phyloP scores from a whole-genome alignment of 1,140 invertebrate species.

The Rhyzopertha dominica region DNA sequence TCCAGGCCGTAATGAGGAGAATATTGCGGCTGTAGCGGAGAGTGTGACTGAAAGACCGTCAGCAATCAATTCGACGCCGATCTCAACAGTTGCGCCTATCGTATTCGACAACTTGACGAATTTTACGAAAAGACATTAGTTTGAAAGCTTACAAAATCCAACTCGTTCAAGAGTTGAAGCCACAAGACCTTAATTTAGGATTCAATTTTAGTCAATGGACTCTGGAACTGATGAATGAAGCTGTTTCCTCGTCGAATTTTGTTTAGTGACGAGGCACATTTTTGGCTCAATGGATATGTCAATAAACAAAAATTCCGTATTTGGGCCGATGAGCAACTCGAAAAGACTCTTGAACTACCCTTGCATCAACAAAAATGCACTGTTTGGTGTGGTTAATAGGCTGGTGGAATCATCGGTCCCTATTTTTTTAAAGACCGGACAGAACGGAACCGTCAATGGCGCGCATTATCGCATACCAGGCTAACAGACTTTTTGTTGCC shows the following conservation, averaged over 20 bases:
- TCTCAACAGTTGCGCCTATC: conserved; percentile 9
- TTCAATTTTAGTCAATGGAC: conserved; percentile 11
- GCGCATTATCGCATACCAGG: conserved; percentile 7
- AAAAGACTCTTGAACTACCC: neutral
- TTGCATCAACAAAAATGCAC: conserved; percentile 6
- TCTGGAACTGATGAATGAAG: conserved; percentile 15
- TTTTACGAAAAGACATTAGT: neutral
- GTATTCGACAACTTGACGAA: too few species aligned
- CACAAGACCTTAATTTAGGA: conserved; percentile 11
- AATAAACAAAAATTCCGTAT: conserved; percentile 30
- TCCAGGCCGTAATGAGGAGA: conserved; percentile 13
- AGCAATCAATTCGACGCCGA: conserved; percentile 15
- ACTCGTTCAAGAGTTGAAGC: conserved; percentile 16
- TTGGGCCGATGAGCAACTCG: conserved; percentile 20
- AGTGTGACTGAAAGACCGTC: conserved; percentile 15
- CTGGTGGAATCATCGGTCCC: conserved; percentile 1
- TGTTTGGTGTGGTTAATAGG: conserved; percentile 14
- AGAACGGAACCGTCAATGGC: conserved; percentile 5
- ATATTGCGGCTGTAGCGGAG: conserved; percentile 15
- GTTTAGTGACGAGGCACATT: conserved; percentile 31
- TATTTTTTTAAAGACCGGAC: conserved; percentile 2
- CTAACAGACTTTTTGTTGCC: conserved; percentile 12
- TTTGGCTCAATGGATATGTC: conserved; percentile 27
- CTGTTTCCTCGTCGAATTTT: conserved; percentile 21
- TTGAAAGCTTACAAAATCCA: too few species aligned